phyloP scores from a whole-genome alignment of 2,797 vertebrate genomes.

The Myiotriccus ornatus region DNA sequence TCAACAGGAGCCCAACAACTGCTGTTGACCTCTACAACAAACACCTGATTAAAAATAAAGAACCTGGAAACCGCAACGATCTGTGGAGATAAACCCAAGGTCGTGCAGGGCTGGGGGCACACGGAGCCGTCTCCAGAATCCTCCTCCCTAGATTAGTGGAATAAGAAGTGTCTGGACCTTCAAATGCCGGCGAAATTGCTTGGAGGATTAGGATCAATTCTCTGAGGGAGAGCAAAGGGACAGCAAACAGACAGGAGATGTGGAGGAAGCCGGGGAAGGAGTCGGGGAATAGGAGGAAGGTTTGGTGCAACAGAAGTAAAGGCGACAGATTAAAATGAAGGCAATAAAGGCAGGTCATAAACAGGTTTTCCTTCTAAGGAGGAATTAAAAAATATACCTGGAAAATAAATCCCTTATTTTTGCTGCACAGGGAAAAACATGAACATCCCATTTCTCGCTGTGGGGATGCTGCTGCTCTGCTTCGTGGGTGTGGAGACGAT shows the following conservation, averaged over 20 bases:
- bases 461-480: neutral
- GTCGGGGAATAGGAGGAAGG: neutral
- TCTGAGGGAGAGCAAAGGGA: neutral
- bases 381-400: neutral
- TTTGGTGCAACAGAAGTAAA: neutral
- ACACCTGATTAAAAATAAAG: fast-evolving
- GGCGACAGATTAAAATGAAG: neutral
- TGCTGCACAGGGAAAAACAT: fast-evolving
- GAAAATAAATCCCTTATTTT: neutral
- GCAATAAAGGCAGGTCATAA: neutral
- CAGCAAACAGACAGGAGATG: neutral
- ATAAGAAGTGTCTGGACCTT: neutral
- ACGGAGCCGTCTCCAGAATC: neutral
- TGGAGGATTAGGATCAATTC: constrained; percentile 16
- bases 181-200: neutral
- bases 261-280: neutral
- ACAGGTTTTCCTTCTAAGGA: neutral
- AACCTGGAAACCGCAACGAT: neutral
- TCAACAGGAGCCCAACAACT: neutral
- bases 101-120: fast-evolving
- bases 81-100: neutral
- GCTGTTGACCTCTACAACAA: neutral
- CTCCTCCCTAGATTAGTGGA: neutral
- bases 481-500: fast-evolving
- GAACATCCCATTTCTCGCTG: fast-evolving